Base-by-base conservation (phyloP, 2,113 vertebrate species). In the Corythornis vintsioides region DNA sequence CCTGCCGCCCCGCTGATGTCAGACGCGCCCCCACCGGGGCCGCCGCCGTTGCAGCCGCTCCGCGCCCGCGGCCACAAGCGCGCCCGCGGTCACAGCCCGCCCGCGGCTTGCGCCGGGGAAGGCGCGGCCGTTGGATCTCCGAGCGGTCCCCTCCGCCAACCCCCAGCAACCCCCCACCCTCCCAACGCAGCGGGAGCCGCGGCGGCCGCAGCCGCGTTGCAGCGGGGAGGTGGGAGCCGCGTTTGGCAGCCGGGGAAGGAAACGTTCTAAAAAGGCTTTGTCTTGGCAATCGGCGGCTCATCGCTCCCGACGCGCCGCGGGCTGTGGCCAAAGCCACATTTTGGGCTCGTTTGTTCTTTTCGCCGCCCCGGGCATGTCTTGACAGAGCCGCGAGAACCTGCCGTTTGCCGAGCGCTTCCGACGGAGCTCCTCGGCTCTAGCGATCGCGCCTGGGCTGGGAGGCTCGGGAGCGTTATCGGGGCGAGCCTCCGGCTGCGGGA, bases 1-100 rank as follows among this genome's bases (percentile, higher is more conserved):
- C 96, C 97, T 96, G 93, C 94, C 65, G 61, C 65, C 88, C 96
- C 92, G 97, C 97, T 97, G 97, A 97, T 97, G 97, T 98, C 97
- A 97, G 93, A 92, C 82, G 76, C 92, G 42, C 92, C 94, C 48
- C 85, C 86, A 70, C 96, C 66, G 80, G 83, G 96, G 95, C 93
- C 38, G 60, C 67, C 26, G 95, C 94, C 40, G 60, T 48, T 38
- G 48, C 60, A 61, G 75, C 65, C 60, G 79, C 84, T 85, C 71
- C 82, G 83, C 83, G 31, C 73, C 56, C 50, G 63, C 69, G 52
- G 75, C 45, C 57, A 25, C 67, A 78, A 78, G 67, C 77, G 74
- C 78, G 29, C 72, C 55, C 48, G 63, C 57, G 50, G 74, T 55
- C 35, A 40, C 76, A 56, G 67, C 47, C 47, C 78, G 29, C 72